Percentiles rank a stretch among this genome's conserved stretches.
phyloP scores from a whole-genome alignment of 2,888 invertebrate genomes.

The Colletes collaris region DNA sequence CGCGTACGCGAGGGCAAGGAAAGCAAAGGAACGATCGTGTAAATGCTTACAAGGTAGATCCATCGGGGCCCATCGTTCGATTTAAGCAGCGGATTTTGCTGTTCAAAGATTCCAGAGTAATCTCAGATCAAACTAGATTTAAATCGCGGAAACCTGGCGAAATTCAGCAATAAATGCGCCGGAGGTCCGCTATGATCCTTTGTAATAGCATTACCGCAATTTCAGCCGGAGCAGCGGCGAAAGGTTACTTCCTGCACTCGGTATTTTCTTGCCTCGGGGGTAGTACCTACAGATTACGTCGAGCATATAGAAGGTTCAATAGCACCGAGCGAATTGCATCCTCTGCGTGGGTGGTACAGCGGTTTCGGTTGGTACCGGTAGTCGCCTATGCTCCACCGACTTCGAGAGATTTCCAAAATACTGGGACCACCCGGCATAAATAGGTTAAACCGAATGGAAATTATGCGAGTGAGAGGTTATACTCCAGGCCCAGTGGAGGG shows the following conservation, averaged over 20 bases:
- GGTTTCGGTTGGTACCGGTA: constrained; percentile 23
- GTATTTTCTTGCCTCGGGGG: constrained; percentile 48
- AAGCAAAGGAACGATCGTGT: constrained; percentile 24
- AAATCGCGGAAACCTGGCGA: constrained; percentile 40
- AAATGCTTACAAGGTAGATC: not conserved
- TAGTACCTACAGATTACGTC: constrained; percentile 39
- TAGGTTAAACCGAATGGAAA: constrained; percentile 61
- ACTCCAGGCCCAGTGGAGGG: not conserved
- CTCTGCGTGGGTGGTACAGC: constrained; percentile 20
- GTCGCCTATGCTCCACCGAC: constrained; percentile 29
- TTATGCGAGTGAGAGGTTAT: constrained; percentile 42
- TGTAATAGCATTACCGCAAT: constrained; percentile 55
- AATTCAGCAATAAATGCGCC: constrained; percentile 45
- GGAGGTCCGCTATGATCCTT: constrained; percentile 47
- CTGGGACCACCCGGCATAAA: constrained; percentile 49
- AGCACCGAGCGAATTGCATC: constrained; percentile 42
- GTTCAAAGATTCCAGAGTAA: constrained; percentile 44
- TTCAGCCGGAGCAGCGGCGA: constrained; percentile 22
- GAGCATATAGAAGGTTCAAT: constrained; percentile 45
- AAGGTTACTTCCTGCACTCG: constrained; percentile 45
- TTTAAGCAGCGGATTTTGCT: constrained; percentile 9
- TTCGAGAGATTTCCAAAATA: constrained; percentile 55
- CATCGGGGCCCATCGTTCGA: constrained; percentile 3
- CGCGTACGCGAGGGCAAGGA: not conserved
- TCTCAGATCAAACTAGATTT: constrained; percentile 49